Evolutionary conservation across 2,113 vertebrate species (phyloP).

Genomic region (Pampusana beccarii): DNA sequence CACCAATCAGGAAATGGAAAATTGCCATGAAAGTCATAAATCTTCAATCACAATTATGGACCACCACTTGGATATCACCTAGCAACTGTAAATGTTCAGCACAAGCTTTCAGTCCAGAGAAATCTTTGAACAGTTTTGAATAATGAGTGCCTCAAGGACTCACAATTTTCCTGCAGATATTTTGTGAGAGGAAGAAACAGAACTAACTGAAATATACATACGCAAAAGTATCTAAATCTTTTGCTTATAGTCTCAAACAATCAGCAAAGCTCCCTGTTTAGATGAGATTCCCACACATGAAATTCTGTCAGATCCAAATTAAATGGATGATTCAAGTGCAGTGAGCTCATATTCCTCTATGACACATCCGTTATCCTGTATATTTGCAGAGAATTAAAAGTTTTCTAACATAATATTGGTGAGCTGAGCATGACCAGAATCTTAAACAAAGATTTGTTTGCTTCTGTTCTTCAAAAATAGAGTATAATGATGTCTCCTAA

Average conservation of each 20-base stretch:
- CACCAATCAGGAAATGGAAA: not conserved
- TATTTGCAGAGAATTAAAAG: conserved; percentile 39
- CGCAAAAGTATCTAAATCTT: not conserved
- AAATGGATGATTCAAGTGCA: not conserved
- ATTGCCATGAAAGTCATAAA: not conserved
- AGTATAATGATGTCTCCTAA: conserved; percentile 25
- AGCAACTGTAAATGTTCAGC: not conserved
- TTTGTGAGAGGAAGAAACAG: not conserved
- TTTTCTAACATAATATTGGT: not conserved
- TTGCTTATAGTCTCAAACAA: not conserved
- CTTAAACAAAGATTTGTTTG: conserved; percentile 38
- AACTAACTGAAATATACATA: not conserved
- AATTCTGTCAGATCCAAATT: not conserved
- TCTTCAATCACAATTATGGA: not conserved
- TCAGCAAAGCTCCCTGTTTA: not conserved
- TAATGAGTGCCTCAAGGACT: not conserved
- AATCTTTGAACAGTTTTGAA: not conserved
- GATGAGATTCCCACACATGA: not conserved
- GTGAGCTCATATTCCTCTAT: not conserved
- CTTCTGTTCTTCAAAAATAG: not conserved
- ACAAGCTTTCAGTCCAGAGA: not conserved
- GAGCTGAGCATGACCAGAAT: conserved; percentile 18
- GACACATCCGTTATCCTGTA: not conserved
- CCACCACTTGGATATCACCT: not conserved
- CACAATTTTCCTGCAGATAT: not conserved